phyloP scores from a whole-genome alignment of 2,888 invertebrate species.

The Molanna angustata region DNA sequence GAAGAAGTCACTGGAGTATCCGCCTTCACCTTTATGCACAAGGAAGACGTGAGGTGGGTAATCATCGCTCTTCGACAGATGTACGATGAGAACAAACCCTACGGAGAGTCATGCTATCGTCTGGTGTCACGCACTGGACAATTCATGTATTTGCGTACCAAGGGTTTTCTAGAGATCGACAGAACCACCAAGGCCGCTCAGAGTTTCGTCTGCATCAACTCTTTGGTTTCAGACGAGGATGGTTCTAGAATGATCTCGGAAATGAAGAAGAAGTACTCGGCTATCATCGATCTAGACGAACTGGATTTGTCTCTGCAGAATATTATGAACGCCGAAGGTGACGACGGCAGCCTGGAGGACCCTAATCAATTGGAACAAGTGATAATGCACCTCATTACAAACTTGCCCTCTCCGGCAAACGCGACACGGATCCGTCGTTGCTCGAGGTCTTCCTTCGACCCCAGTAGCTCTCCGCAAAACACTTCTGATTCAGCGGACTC shows the following conservation, averaged over 20 bases:
- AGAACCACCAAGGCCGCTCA: constrained; percentile 71
- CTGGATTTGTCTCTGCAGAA: constrained; percentile 36
- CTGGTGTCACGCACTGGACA: constrained; percentile 78
- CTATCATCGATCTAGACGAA: constrained; percentile 58
- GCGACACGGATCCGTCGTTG: constrained; percentile 33
- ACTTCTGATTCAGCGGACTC: constrained; percentile 36
- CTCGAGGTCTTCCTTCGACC: constrained; percentile 3
- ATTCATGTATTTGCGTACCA: constrained; percentile 80
- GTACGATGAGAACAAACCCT: constrained; percentile 81
- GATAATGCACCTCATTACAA: constrained; percentile 65
- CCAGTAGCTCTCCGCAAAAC: constrained; percentile 15
- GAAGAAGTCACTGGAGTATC: constrained; percentile 85
- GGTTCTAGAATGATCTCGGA: constrained; percentile 70
- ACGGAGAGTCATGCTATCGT: constrained; percentile 84
- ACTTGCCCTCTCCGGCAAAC: constrained; percentile 38
- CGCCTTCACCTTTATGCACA: constrained; percentile 87
- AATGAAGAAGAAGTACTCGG: constrained; percentile 78
- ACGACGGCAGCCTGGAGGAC: constrained; percentile 62
- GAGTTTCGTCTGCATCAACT: constrained; percentile 86
- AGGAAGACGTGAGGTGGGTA: constrained; percentile 86
- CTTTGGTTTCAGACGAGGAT: constrained; percentile 71
- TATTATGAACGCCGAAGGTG: constrained; percentile 36
- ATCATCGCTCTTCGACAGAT: constrained; percentile 84
- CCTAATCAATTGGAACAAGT: constrained; percentile 68
- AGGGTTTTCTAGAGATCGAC: constrained; percentile 82